These are phyloP conservation scores for Helicoverpa armigera DNA, from an alignment of 1,140 invertebrate species.

Conservation along the genomic window DNA sequence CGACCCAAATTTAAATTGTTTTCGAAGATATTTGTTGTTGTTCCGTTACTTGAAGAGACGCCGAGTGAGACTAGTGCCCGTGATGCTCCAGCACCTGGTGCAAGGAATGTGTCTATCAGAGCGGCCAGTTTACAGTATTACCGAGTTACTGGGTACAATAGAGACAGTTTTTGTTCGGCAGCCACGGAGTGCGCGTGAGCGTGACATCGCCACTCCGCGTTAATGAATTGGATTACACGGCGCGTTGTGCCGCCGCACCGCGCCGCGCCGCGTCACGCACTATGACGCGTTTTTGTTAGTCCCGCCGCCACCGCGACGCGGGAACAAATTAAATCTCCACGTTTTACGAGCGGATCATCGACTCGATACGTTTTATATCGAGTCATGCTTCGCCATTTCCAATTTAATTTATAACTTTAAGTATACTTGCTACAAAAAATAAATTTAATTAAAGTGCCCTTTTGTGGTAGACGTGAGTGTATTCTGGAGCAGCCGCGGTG, in stretches of 20 bases:
- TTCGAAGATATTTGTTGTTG: not conserved
- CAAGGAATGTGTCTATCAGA: not conserved
- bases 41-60: not conserved
- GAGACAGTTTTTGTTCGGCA: not conserved
- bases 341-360: constrained; percentile 38
- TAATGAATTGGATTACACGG: constrained; percentile 52
- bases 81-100: too few relatives aligned
- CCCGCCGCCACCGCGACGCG: constrained; percentile 13
- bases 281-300: constrained; percentile 16
- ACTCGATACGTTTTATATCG: constrained; percentile 43
- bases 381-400: constrained; percentile 52
- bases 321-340: constrained; percentile 51
- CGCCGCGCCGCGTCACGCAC: constrained; percentile 9
- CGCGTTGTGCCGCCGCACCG: constrained; percentile 18
- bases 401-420: constrained; percentile 52
- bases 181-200: not conserved
- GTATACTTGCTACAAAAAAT: constrained; percentile 51
- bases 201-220: constrained; percentile 13
- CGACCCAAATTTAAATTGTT: constrained; percentile 15
- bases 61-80: too few relatives aligned
- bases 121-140: too few relatives aligned
- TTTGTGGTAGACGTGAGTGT: constrained; percentile 33
- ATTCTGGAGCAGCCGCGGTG: not conserved
- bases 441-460: constrained; percentile 52
- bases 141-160: not conserved